A percentile compares a stretch with the other conserved stretches of the same genome.
Evolutionary conservation across 2,888 invertebrate species (phyloP).

Genomic region (Sminthurides aquaticus): DNA sequence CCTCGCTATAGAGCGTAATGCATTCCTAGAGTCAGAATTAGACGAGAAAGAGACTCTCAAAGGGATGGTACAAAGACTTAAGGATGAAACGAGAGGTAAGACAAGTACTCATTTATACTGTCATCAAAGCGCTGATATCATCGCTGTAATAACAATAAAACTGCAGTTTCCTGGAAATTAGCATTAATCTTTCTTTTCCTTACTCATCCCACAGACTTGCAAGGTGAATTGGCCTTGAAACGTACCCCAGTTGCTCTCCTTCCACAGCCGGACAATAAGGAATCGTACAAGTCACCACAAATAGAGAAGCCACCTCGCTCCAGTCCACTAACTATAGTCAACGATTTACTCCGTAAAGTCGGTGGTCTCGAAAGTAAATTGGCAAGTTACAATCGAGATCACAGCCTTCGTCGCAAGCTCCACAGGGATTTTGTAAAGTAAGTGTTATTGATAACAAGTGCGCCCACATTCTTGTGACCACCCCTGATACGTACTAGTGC

Average conservation of each 20-base stretch:
- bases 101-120: not conserved
- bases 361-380: constrained; percentile 55
- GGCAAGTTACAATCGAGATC: constrained; percentile 27
- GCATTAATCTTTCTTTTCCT: too few species aligned
- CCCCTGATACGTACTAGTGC: too few species aligned
- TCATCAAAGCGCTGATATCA: not conserved
- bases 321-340: constrained; percentile 91
- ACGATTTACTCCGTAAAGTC: constrained; percentile 90
- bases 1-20: constrained; percentile 91
- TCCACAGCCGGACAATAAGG: constrained; percentile 15
- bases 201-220: constrained; percentile 8
- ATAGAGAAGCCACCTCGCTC: constrained; percentile 53
- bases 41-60: constrained; percentile 89
- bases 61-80: constrained; percentile 83
- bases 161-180: too few species aligned
- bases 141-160: too few species aligned
- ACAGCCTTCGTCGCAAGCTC: constrained; percentile 12
- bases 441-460: too few species aligned
- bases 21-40: constrained; percentile 89
- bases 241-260: not conserved
- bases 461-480: too few species aligned
- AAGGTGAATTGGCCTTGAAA: constrained; percentile 16
- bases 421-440: constrained; percentile 10
- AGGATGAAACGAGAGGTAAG: constrained; percentile 92
- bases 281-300: constrained; percentile 9